Percentiles rank a stretch among this genome's conserved stretches.
Conservation (phyloP, 1,140 invertebrate species). For the Calliphora vicina region DNA sequence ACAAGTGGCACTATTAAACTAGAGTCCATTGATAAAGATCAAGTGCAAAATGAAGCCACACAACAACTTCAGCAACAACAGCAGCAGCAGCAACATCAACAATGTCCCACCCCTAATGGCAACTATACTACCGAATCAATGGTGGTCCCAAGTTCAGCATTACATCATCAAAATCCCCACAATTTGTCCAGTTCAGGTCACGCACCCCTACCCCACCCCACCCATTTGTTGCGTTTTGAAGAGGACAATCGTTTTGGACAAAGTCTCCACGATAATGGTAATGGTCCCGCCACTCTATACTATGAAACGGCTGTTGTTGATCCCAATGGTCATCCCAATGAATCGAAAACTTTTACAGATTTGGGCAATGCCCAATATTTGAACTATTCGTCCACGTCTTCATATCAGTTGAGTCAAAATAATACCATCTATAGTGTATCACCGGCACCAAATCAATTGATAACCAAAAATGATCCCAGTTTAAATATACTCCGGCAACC, state of each 20-base stretch:
- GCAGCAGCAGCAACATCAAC: constrained; percentile 51
- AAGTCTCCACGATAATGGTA: constrained; percentile 50
- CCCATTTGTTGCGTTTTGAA: constrained; percentile 36
- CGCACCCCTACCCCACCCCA: constrained; percentile 40
- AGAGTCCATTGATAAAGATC: constrained; percentile 53
- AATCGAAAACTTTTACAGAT: constrained; percentile 59
- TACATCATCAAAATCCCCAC: constrained; percentile 52
- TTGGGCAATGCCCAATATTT: constrained; percentile 48
- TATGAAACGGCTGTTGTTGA: constrained; percentile 53
- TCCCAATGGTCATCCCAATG: constrained; percentile 46
- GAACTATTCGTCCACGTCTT: constrained; percentile 46
- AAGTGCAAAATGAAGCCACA: constrained; percentile 40
- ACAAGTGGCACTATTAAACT: constrained; percentile 54
- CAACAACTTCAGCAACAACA: constrained; percentile 43
- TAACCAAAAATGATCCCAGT: constrained; percentile 54
- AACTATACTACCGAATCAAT: constrained; percentile 51
- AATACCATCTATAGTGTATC: constrained; percentile 54
- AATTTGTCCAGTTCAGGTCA: constrained; percentile 36
- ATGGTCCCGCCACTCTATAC: constrained; percentile 44
- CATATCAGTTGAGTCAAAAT: constrained; percentile 46
- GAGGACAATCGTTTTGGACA: constrained; percentile 43
- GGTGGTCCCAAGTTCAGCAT: constrained; percentile 50
- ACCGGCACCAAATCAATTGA: constrained; percentile 45
- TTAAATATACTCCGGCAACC: constrained; percentile 48
- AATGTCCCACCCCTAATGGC: constrained; percentile 56